phyloP scores from a whole-genome alignment of 2,888 invertebrate genomes.

The Dasypogon diadema region DNA sequence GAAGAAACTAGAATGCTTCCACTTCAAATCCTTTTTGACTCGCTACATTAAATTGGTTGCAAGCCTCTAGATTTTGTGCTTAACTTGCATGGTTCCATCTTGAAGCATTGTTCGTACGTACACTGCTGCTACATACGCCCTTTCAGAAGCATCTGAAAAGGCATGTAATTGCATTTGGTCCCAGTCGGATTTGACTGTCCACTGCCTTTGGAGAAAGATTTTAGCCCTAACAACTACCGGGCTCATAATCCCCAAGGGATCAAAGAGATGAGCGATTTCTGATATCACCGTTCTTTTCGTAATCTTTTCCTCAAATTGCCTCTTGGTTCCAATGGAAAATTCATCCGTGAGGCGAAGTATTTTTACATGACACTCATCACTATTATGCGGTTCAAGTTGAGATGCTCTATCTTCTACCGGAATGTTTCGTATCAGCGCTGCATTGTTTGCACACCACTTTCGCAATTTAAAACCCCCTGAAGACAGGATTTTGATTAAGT shows the following conservation, averaged over 20 bases:
- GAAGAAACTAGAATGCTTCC: background rate
- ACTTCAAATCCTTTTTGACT: background rate
- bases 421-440: too few species aligned
- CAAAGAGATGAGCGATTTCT: background rate
- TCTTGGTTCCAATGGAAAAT: too few species aligned
- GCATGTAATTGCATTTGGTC: too few species aligned
- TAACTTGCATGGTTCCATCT: too few species aligned
- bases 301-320: too few species aligned
- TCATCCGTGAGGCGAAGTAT: too few species aligned
- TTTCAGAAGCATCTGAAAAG: too few species aligned
- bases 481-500: background rate
- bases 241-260: background rate
- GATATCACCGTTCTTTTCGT: background rate
- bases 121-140: too few species aligned
- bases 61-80: conserved; percentile 7
- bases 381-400: background rate
- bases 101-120: too few species aligned
- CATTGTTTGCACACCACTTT: too few species aligned
- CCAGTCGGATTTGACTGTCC: background rate
- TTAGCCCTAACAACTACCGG: background rate
- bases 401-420: background rate
- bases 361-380: background rate
- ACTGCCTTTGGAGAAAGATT: background rate
- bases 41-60: background rate
- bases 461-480: background rate